Base-by-base conservation (phyloP, 2,113 vertebrate species). In the Hucho hucho region DNA sequence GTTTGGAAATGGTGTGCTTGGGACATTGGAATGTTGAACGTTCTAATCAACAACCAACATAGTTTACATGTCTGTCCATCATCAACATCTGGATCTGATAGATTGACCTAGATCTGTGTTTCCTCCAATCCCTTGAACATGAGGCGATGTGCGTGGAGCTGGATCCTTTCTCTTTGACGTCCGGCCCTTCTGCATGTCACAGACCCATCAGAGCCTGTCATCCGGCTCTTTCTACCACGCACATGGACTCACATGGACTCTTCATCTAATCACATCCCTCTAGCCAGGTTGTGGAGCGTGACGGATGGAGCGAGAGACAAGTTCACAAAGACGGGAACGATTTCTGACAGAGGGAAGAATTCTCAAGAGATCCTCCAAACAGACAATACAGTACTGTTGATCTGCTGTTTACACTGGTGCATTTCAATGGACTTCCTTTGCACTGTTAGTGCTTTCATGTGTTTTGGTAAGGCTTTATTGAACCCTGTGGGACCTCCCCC, bases 181-280 rank as follows among this genome's bases (percentile, higher is more conserved):
- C 46, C 64, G 61, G 28, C 64, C 69, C 53, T 32, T 46, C 59
- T 65, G 26, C 64, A 75, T 75, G 82, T 83, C 83, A 84, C 14
- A 46, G 53, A 73, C 32, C 29, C 64, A 68, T 75, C 75, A 59
- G 75, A 73, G 73, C 79, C 61, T 64, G 78, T 80, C 86, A 83
- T 75, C 47, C 77, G 70, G 47, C 24, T 70, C 66, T 75, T 74
- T 72, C 18, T 47, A 28, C 53, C 76, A 71, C 69, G 75, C 79
- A 83, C 47, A 72, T 67, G 4, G n/a, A 59, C 58, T 79, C 78
- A 37, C 58, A n/a, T 75, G 72, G n/a, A n/a, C 43, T 70, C 61
- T 26, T 70, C 83, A 81, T 73, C 77, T 69, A 74, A 73, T 79
- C 25, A 63, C 58, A 81, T 47, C 46, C 20, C 28, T 28, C 43